Evolutionary conservation across 1,140 invertebrate genomes (phyloP).

Genomic region (Brachionus koreanus): DNA sequence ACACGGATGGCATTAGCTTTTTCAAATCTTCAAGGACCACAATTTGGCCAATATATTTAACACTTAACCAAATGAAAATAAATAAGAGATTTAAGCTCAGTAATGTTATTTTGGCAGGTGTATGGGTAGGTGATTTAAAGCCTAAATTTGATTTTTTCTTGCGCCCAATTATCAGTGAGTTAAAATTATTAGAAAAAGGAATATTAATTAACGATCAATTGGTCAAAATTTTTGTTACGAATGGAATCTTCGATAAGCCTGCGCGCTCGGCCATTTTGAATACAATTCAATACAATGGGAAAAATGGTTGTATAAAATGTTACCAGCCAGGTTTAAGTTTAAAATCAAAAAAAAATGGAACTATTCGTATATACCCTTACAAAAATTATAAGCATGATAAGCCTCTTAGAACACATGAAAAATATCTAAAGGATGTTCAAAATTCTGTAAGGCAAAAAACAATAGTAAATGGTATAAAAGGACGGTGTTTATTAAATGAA

Average conservation of each 20-base stretch:
- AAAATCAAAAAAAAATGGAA: neutral
- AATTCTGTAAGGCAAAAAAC: neutral
- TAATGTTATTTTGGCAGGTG: neutral
- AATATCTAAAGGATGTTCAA: neutral
- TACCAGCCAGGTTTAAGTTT: neutral
- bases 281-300: neutral
- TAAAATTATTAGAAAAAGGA: neutral
- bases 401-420: neutral
- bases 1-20: neutral
- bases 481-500: too few relatives aligned
- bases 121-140: neutral
- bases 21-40: neutral
- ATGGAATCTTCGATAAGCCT: neutral
- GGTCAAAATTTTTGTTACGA: neutral
- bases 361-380: neutral
- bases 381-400: neutral
- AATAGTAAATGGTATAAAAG: neutral
- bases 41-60: conserved; percentile 23
- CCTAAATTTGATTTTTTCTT: neutral
- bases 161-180: neutral
- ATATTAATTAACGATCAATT: too few relatives aligned
- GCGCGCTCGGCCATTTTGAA: neutral
- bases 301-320: too few relatives aligned
- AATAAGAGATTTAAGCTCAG: neutral
- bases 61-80: neutral